Base-by-base conservation (phyloP, 2,888 invertebrate genomes). In the Spodoptera picta region DNA sequence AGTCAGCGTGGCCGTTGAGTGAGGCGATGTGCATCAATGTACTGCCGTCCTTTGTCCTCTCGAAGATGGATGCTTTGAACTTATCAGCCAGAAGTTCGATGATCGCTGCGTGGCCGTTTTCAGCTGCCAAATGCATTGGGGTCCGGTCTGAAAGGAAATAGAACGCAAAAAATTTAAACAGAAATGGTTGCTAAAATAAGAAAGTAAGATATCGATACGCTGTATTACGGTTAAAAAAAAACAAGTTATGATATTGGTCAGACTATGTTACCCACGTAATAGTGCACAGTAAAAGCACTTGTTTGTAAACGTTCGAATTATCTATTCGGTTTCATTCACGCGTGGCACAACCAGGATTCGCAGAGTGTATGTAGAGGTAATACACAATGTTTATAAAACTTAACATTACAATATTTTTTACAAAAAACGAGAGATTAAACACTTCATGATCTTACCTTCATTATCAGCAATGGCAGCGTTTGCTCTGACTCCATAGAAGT, bases 11-110 rank as follows among this genome's bases (percentile, higher is more conserved):
- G 0, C 99, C 99, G 87, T 98, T 98, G 69, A 98, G 95, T 0
- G 99, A 99, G 0, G 99, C 99, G 70, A 99, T 99, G 90, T 99
- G 99, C 98, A 99, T 99, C 70, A 99, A 95, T 0, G 99, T 99
- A 84, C 98, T 99, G 60, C 99, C 99, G 90, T 99, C 99, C 91
- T 99, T 99, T 2, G 99, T 99, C 71, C 99, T 95, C 90, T 99
- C 98, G 87, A 98, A 97, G 82, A 99, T 98, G 75, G 99, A 99
- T 2, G 99, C 99, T 90, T 98, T 98, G 94, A 99, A 99, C 92
- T 99, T 99, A 89, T 99, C 99, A 0, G 99, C 98, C 56, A 99
- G 94, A 5, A 99, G 96, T 90, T 99, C 99, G 67, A 99, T 99
- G 83, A 99, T 97, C 58, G 96, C 96, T 1, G 99, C 99, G 89